Conservation (phyloP, 2,888 invertebrate genomes). For the Hololepta plana region DNA sequence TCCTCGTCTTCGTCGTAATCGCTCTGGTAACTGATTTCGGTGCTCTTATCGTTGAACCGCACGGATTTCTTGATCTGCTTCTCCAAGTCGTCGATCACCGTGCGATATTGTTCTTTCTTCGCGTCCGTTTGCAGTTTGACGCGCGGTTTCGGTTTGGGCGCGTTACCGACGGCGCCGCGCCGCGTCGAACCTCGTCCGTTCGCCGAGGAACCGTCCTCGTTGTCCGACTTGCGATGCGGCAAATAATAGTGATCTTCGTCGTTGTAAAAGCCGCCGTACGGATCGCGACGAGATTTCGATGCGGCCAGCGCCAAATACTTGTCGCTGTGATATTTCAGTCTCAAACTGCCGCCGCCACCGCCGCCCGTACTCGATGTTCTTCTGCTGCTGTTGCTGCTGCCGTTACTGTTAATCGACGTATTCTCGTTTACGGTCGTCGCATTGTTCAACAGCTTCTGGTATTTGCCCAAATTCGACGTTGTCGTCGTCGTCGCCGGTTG, state of each 20-base stretch:
- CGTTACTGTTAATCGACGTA: not conserved
- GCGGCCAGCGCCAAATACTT: constrained; percentile 22
- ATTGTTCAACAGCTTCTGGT: constrained; percentile 19
- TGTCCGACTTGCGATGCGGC: too few species aligned
- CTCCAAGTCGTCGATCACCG: constrained; percentile 17
- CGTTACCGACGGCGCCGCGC: too few species aligned
- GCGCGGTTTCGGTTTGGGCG: constrained; percentile 19
- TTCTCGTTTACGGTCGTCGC: constrained; percentile 5
- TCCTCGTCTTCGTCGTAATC: constrained; percentile 7
- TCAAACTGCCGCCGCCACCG: constrained; percentile 15
- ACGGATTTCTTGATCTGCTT: constrained; percentile 21
- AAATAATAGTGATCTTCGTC: constrained; percentile 16
- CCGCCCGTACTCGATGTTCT: constrained; percentile 5
- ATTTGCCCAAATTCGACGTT: constrained; percentile 12
- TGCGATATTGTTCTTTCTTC: constrained; percentile 13
- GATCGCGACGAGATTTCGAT: constrained; percentile 15
- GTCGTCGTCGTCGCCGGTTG: constrained; percentile 7
- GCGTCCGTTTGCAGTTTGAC: constrained; percentile 14
- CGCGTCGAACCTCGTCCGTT: too few species aligned
- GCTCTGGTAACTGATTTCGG: constrained; percentile 13
- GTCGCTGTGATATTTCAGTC: constrained; percentile 24
- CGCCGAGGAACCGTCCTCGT: too few species aligned
- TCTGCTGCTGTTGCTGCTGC: constrained; percentile 3
- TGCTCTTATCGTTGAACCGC: constrained; percentile 20
- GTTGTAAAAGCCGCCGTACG: constrained; percentile 11